Evolutionary conservation across 2,888 invertebrate genomes (phyloP), one percentile per base, ranked within the genome.

Genomic region (Phorcus lineatus): DNA sequence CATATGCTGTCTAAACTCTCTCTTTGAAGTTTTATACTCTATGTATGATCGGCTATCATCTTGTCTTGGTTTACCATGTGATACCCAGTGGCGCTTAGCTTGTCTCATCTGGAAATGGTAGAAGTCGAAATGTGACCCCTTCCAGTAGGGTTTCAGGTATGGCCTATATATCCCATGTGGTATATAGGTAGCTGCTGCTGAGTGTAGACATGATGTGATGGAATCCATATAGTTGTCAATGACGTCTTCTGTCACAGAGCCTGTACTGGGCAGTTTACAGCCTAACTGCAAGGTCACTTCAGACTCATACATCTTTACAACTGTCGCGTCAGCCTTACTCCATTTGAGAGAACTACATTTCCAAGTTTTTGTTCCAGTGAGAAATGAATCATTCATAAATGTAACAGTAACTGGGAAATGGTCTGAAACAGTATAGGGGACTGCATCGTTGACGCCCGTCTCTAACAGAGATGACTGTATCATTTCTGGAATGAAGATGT

Each of bases 71-170:
- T 57, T 57, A 9, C 24, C 24, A 7, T 57, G 6, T 4, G 24
- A 19, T 24, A 22, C 24, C 57, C 24, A 57, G 22, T 9, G 57
- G 6, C 57, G 57, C 13, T 24, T 40, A 9, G 70, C n/a, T 36
- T n/a, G 0, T 19, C 40, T 19, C 70, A 70, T 70, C n/a, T 31
- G 31, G 19, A 36, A 70, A 11, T 40, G 70, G 36, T 40, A 70
- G 19, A 70, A 36, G 31, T 70, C 70, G 4, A 70, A n/a, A 36
- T 70, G 28, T 11, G 36, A 70, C 36, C n/a, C 2, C 9, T 70
- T 70, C 70, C 70, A 70, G 70, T 70, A 70, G 19, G 70, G 36
- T 36, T 70, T 70, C 16, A 70, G 70, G 70, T 70, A 70, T 36
- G 70, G 70, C 11, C 40, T 70, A 19, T 70, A 40, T 13, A 36